Evolutionary conservation across 2,113 vertebrate species (phyloP).

Genomic region (Apteryx owenii): DNA sequence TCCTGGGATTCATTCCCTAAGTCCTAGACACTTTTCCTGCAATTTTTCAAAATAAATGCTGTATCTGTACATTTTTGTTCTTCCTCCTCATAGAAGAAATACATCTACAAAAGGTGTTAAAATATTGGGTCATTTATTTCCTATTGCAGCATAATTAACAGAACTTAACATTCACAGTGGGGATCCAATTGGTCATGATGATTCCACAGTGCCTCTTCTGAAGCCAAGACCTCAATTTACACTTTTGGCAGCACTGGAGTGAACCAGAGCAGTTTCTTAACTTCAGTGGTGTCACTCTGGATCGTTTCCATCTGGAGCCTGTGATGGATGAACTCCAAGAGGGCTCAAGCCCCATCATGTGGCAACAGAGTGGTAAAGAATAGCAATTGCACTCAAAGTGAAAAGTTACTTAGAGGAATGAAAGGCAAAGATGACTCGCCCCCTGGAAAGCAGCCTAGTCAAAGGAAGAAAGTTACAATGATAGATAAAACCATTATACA

Average conservation of each 20-base stretch:
- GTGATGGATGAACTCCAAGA: not conserved
- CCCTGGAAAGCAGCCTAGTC: not conserved
- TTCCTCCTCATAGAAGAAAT: not conserved
- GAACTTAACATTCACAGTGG: not conserved
- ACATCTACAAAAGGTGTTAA: not conserved
- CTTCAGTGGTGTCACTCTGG: not conserved
- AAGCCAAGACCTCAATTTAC: not conserved
- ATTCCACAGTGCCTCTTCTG: not conserved
- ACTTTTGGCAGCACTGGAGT: not conserved
- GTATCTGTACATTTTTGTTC: not conserved
- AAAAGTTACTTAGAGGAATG: not conserved
- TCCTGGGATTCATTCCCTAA: not conserved
- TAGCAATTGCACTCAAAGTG: not conserved
- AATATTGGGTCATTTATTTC: not conserved
- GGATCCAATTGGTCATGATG: not conserved
- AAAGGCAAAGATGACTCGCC: not conserved
- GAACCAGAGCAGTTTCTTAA: not conserved
- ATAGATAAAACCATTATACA: constrained; percentile 8
- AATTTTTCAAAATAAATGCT: not conserved
- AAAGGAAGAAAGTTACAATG: constrained; percentile 17
- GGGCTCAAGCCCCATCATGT: not conserved
- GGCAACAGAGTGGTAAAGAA: not conserved
- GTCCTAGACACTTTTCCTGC: not conserved
- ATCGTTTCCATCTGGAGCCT: not conserved
- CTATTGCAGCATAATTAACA: not conserved